phyloP scores from a whole-genome alignment of 2,113 vertebrate species.

The Falcunculus frontatus region DNA sequence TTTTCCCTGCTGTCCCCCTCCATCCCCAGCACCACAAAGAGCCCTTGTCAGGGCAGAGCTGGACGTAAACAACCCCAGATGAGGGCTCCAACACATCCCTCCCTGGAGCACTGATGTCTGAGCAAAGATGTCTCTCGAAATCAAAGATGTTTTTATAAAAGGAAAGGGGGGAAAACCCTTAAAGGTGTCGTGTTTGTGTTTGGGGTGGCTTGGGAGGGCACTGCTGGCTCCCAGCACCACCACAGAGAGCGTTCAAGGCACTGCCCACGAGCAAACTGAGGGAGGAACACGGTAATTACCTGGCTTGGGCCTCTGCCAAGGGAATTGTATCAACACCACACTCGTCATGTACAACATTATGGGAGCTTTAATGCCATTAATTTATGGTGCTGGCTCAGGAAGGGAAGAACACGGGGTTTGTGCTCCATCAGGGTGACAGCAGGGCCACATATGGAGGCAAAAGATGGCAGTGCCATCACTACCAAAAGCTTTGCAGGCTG shows the following conservation, averaged over 20 bases:
- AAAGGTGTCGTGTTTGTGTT: neutral
- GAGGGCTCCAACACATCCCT: neutral
- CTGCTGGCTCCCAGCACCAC: neutral
- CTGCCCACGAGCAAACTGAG: neutral
- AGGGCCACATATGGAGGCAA: neutral
- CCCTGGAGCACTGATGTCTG: neutral
- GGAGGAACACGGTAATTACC: neutral
- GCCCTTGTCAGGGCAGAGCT: neutral
- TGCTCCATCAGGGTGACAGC: neutral
- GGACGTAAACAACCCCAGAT: neutral
- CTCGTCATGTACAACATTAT: neutral
- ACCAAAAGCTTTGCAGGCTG: neutral
- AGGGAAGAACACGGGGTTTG: neutral
- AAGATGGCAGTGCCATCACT: neutral
- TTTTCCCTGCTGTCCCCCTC: neutral
- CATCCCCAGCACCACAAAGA: neutral
- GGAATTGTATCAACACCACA: neutral
- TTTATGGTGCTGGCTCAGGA: neutral
- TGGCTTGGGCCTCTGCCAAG: neutral
- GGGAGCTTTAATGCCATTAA: neutral
- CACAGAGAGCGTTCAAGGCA: rapidly evolving
- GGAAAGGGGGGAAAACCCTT: neutral
- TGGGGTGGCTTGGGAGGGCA: neutral
- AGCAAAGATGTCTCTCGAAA: neutral
- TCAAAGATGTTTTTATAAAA: neutral